Evolutionary conservation across 2,888 invertebrate genomes (phyloP), one percentile per base, ranked within the genome.

Genomic region (Spialia ferax): DNA sequence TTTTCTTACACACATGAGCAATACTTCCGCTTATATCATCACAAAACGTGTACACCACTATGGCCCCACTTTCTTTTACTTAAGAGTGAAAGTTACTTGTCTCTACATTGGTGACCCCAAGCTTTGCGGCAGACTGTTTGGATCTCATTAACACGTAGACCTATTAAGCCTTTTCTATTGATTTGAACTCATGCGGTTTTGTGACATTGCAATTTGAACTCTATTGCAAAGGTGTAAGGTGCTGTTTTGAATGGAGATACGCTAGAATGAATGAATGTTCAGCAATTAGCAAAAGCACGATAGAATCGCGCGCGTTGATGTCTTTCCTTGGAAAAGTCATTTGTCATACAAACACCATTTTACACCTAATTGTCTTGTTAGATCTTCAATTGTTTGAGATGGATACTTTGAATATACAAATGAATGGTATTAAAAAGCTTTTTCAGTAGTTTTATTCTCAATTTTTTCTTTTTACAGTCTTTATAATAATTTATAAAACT

Each of bases 41-140:
- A 69, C 69, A 61, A 73, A 69, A 55, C 56, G 60, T 70, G 60
- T 72, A 74, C 54, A 59, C 72, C 62, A 75, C 69, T 74, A 71
- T 75, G 48, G 70, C 15, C 74, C 72, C 71, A 74, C 73, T 70
- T 69, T 69, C 72, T 72, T 74, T 71, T 64, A 63, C 65, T 68
- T 73, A 75, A 75, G 71, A 77, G 74, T 74, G 77, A 78, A 75
- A 77, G 74, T 73, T 64, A 63, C 45, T 50, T 63, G 63, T 26
- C 57, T 59, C 48, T 18, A 50, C 50, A 18, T 20, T 45, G 45
- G 3, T 66, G 65, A 66, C 65, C 65, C 64, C 52, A 18, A 64
- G 59, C 52, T 66, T 60, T 50, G 38, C 20, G 61, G 62, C 29
- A 65, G 60, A 70, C 56, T 54, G 57, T 63, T 65, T 63, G 52